Conservation (phyloP, 1,140 invertebrate species). For the Sesamia nonagrioides region DNA sequence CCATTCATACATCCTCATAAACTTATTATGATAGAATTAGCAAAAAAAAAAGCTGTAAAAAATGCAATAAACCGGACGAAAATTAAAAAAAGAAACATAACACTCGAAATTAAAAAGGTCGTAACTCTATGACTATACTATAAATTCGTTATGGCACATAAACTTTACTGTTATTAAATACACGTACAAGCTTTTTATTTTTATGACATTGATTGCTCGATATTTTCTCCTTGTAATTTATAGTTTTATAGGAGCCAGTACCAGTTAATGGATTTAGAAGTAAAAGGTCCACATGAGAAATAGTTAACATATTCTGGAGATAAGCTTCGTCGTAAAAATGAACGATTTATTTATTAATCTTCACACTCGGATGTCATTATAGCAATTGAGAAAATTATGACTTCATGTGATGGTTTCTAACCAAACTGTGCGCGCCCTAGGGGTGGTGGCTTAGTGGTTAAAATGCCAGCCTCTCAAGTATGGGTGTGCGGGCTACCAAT, state of each 20-base stretch:
- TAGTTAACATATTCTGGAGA: constrained; percentile 1
- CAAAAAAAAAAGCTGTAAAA: not conserved
- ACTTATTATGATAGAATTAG: too few relatives aligned
- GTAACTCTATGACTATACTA: too few relatives aligned
- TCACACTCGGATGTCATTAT: too few relatives aligned
- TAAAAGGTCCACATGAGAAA: not conserved
- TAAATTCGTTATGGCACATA: constrained; percentile 61
- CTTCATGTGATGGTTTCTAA: too few relatives aligned
- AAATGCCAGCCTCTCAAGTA: too few relatives aligned
- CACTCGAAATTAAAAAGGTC: constrained; percentile 56
- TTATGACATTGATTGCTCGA: constrained; percentile 62
- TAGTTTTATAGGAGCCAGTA: constrained; percentile 16
- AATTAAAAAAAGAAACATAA: constrained; percentile 26
- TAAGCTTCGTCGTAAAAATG: constrained; percentile 32
- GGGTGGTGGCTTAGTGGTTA: too few relatives aligned
- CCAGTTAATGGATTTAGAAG: constrained; percentile 21
- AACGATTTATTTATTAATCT: not conserved
- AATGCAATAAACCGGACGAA: not conserved
- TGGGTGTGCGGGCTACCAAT: too few relatives aligned
- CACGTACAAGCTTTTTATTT: constrained; percentile 60
- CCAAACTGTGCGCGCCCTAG: too few relatives aligned
- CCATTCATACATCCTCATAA: too few relatives aligned
- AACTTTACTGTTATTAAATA: constrained; percentile 68
- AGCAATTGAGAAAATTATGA: too few relatives aligned
- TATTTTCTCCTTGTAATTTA: constrained; percentile 50